Percentiles rank a stretch among this genome's conserved stretches.
Conservation (phyloP, 2,888 invertebrate species). For the Amphimallon solstitiale region DNA sequence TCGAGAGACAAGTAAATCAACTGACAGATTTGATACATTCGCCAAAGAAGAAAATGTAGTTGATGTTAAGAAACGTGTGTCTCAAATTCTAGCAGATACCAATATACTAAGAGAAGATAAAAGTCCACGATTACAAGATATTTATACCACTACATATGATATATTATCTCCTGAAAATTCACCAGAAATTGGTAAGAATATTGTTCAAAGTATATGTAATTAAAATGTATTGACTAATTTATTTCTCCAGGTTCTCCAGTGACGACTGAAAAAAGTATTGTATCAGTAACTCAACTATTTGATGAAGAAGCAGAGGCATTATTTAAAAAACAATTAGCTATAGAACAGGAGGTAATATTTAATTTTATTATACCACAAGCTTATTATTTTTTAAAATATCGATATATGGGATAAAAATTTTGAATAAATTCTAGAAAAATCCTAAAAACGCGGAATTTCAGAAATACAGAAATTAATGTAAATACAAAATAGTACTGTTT, state of each 20-base stretch:
- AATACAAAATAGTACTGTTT: too few species aligned
- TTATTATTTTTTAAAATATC: too few species aligned
- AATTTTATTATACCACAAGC: too few species aligned
- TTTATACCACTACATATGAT: constrained; percentile 60
- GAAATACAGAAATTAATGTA: too few species aligned
- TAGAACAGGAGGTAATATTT: constrained; percentile 70
- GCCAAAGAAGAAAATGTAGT: constrained; percentile 4
- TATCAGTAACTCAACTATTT: constrained; percentile 43
- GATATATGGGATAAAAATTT: too few species aligned
- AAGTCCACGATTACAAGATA: constrained; percentile 59
- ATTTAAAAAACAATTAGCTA: constrained; percentile 70
- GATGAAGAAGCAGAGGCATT: constrained; percentile 71
- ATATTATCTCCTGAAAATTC: constrained; percentile 51
- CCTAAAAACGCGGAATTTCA: too few species aligned
- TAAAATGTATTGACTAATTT: constrained; percentile 30
- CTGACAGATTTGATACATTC: neutral
- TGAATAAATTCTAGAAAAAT: too few species aligned
- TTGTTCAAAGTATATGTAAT: neutral
- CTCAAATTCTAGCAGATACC: constrained; percentile 59
- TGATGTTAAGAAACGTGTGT: constrained; percentile 58
- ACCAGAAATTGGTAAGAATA: constrained; percentile 54
- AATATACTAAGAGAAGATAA: constrained; percentile 53
- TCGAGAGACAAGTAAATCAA: neutral
- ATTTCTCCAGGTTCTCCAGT: constrained; percentile 51
- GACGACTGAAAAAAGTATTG: constrained; percentile 42